Conservation (phyloP, 1,140 invertebrate species). For the Semibalanus balanoides region DNA sequence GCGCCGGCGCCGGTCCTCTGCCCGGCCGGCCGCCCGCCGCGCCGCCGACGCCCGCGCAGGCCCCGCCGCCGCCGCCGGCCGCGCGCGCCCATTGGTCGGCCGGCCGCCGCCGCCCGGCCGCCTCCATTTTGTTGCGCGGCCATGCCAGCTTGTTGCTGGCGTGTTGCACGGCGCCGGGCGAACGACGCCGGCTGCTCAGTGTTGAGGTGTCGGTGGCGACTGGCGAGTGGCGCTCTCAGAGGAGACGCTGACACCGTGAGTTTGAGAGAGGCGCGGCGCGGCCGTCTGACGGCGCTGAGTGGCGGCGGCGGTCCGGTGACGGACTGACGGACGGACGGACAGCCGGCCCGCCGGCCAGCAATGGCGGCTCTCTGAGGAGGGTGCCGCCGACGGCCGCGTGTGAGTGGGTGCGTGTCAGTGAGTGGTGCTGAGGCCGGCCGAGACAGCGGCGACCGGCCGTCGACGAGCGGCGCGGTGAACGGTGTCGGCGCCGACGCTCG, state of each 20-base stretch:
- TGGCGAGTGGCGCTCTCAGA: not conserved
- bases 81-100: not conserved
- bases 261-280: not conserved
- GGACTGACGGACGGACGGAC: not conserved
- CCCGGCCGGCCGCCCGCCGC: too few relatives aligned
- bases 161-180: not conserved
- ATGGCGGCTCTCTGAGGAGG: not conserved
- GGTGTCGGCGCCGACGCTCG: too few relatives aligned
- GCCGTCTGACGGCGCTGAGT: too few relatives aligned
- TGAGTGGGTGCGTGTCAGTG: too few relatives aligned
- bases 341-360: too few relatives aligned
- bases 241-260: not conserved
- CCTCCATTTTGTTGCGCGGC: not conserved
- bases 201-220: not conserved
- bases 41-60: not conserved
- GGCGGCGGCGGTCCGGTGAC: not conserved
- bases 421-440: too few relatives aligned
- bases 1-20: too few relatives aligned
- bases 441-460: too few relatives aligned
- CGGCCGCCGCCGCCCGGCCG: too few relatives aligned
- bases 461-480: too few relatives aligned
- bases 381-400: too few relatives aligned
- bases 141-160: not conserved
- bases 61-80: too few relatives aligned
- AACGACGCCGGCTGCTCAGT: not conserved